Evolutionary conservation across 2,888 invertebrate species (phyloP), one percentile per base, ranked within the genome.

Genomic region (Bellardia pandia): DNA sequence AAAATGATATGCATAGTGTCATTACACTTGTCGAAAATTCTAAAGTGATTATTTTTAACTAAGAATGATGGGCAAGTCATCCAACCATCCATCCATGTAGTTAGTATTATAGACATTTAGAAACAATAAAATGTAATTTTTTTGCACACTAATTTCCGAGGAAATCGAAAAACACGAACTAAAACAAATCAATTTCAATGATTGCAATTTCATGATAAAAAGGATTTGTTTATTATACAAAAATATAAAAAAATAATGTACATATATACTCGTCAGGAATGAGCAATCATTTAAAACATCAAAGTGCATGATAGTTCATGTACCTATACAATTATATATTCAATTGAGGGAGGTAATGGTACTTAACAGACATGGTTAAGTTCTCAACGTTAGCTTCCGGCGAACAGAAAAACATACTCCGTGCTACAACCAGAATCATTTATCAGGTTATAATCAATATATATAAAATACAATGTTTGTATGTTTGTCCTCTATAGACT

Each of bases 21-120:
- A 87, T 87, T 87, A 87, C 87, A 87, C 87, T 87, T 87, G 85
- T 87, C 87, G 81, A 81, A 87, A 78, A 87, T 85, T 85, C 78
- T 75, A 85, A 85, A 87, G 85, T 82, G 87, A 87, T 85, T 87
- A 85, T 78, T 69, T 78, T 75, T 74, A 85, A 85, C 79, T 75
- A 85, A 81, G 75, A 87, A 87, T 85, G 78, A 86, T 81, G 76
- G 72, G 14, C 66, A 71, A 78, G 64, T 68, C 77, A 85, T 64
- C 62, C 74, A 51, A 6, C 37, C 37, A 37, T 37, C 62, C 74
- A 51, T 37, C 37, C 37, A 5, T 37, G 6, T 37, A 37, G 5
- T 37, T 37, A 37, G 5, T 37, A 37, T 6, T 64, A 72, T 33
- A 23, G 66, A 56, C 62, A 78, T 48, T 58, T 48, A 16, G 75